Conservation (phyloP, 92 coral and sea anemone species). For the Pocillopora grandis region DNA sequence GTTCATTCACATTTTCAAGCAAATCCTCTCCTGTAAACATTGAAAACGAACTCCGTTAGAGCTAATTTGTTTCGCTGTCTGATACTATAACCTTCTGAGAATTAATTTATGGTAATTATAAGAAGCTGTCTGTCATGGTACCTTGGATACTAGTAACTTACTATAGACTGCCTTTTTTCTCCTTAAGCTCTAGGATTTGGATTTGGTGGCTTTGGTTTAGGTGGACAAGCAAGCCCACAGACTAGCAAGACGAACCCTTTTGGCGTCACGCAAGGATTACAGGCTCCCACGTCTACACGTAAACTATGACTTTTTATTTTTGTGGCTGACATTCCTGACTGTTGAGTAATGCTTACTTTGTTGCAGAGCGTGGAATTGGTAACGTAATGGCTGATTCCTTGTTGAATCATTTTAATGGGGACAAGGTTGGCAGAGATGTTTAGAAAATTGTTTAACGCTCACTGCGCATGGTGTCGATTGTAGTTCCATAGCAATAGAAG, state of each 20-base stretch:
- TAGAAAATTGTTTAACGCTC: too few species aligned
- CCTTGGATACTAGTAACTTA: neutral
- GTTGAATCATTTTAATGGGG: too few species aligned
- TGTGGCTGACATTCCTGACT: neutral
- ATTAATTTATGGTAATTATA: too few species aligned
- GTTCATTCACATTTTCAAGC: neutral
- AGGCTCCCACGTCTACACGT: conserved; percentile 9
- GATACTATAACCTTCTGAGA: too few species aligned
- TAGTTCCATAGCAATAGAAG: too few species aligned
- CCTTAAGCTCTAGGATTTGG: conserved; percentile 49
- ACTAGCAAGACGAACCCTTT: conserved; percentile 43
- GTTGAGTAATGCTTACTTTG: neutral
- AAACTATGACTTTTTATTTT: neutral
- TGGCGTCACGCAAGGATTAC: conserved; percentile 39
- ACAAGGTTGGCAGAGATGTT: too few species aligned
- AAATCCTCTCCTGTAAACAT: too few species aligned
- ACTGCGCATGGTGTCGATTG: too few species aligned
- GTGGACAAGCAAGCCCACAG: conserved; percentile 56
- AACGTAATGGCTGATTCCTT: too few species aligned
- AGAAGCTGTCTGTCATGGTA: neutral
- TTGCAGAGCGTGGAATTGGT: neutral
- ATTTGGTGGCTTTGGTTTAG: conserved; percentile 63
- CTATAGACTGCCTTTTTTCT: neutral
- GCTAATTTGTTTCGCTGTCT: too few species aligned
- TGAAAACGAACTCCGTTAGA: too few species aligned